phyloP scores from a whole-genome alignment of 2,113 vertebrate species.

The Neofelis nebulosa region DNA sequence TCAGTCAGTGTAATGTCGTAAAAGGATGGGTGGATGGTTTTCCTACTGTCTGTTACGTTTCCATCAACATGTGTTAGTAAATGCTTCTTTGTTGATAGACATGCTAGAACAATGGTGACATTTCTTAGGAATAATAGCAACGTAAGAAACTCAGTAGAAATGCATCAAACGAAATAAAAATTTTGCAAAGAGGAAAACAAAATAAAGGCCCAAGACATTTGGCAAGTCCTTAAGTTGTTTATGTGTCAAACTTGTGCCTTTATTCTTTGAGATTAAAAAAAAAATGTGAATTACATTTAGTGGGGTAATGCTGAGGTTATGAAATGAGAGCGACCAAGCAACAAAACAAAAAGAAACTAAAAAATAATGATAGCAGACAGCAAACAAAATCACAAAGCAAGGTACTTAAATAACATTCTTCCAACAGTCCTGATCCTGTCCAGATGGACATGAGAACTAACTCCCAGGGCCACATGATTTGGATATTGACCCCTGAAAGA shows the following conservation, averaged over 20 bases:
- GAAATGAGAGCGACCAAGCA: background rate
- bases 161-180: background rate
- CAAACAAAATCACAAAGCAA: background rate
- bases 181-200: background rate
- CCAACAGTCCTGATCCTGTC: background rate
- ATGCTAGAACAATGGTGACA: background rate
- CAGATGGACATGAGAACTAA: background rate
- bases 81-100: background rate
- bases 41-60: background rate
- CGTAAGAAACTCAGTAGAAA: background rate
- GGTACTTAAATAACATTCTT: background rate
- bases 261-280: slow-evolving; percentile 31
- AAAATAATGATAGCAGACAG: background rate
- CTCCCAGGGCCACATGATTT: background rate
- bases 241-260: background rate
- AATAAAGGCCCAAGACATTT: background rate
- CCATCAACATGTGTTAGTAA: background rate
- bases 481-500: background rate
- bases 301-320: background rate
- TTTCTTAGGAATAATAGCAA: background rate
- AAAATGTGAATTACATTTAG: background rate
- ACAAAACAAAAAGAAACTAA: background rate
- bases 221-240: background rate
- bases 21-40: background rate
- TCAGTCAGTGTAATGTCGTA: background rate